A percentile compares a stretch with the other conserved stretches of the same genome.
Conservation (phyloP, 1,140 invertebrate genomes). For the Brachionus calyciflorus region DNA sequence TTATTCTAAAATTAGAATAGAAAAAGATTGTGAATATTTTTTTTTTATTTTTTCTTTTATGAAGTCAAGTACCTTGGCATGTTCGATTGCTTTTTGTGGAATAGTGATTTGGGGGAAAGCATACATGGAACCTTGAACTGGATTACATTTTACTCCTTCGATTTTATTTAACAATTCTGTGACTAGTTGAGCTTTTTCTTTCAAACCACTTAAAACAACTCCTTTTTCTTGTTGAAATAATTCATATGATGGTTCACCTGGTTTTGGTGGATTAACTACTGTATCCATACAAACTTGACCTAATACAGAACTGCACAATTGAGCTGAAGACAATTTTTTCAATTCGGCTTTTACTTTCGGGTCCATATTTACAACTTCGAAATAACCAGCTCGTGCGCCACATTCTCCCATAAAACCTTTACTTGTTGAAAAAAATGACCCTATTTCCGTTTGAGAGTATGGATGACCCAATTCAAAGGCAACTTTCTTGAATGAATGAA, state of each 20-base stretch:
- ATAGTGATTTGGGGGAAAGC: conserved; percentile 72
- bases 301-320: conserved; percentile 83
- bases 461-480: conserved; percentile 81
- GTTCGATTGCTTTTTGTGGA: conserved; percentile 61
- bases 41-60: neutral
- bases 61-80: conserved; percentile 60
- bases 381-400: conserved; percentile 64
- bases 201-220: conserved; percentile 75
- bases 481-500: conserved; percentile 92
- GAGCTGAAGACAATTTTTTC: conserved; percentile 89
- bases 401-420: conserved; percentile 77
- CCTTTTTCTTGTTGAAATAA: conserved; percentile 70
- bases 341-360: conserved; percentile 74
- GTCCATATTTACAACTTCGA: conserved; percentile 82
- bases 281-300: conserved; percentile 72
- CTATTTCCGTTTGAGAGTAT: conserved; percentile 78
- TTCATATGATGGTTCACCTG: conserved; percentile 74
- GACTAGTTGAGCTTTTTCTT: conserved; percentile 74
- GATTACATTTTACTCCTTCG: conserved; percentile 80
- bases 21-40: conserved; percentile 45
- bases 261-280: conserved; percentile 75
- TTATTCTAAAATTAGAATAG: conserved; percentile 22
- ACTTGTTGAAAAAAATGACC: conserved; percentile 90
- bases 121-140: conserved; percentile 82
- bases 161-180: conserved; percentile 86